Conservation (phyloP, 2,888 invertebrate species). For the Drosophila neotestacea region DNA sequence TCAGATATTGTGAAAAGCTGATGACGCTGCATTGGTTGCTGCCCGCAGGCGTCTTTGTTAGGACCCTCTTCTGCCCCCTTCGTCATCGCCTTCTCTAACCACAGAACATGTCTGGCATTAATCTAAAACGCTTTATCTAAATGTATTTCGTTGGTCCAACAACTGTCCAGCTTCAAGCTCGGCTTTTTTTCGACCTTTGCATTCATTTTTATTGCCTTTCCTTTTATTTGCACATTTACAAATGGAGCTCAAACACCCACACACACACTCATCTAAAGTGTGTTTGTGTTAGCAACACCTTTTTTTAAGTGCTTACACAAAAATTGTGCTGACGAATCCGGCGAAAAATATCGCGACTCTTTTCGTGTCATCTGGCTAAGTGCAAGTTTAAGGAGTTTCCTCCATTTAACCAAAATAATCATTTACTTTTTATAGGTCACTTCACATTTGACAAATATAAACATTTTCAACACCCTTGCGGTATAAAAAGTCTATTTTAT, state of each 20-base stretch:
- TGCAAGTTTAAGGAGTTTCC: slow-evolving; percentile 59
- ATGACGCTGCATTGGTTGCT: slow-evolving; percentile 78
- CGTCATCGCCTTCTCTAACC: too few relatives aligned
- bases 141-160: slow-evolving; percentile 54
- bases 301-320: slow-evolving; percentile 51
- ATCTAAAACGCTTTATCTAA: slow-evolving; percentile 80
- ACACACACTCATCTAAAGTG: slow-evolving; percentile 9
- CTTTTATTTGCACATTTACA: slow-evolving; percentile 79
- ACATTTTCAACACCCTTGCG: too few relatives aligned
- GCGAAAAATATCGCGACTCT: slow-evolving; percentile 40
- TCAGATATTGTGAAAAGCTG: slow-evolving; percentile 52
- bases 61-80: neutral
- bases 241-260: slow-evolving; percentile 52
- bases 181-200: slow-evolving; percentile 13
- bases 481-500: too few relatives aligned
- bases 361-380: slow-evolving; percentile 63
- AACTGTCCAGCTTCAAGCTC: slow-evolving; percentile 32
- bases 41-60: slow-evolving; percentile 37
- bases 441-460: slow-evolving; percentile 7
- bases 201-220: slow-evolving; percentile 72
- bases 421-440: slow-evolving; percentile 16
- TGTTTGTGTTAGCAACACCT: slow-evolving; percentile 62
- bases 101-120: slow-evolving; percentile 58
- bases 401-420: neutral
- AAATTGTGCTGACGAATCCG: slow-evolving; percentile 25